Evolutionary conservation across 2,888 invertebrate species (phyloP).

Genomic region (Pandemis corylana): DNA sequence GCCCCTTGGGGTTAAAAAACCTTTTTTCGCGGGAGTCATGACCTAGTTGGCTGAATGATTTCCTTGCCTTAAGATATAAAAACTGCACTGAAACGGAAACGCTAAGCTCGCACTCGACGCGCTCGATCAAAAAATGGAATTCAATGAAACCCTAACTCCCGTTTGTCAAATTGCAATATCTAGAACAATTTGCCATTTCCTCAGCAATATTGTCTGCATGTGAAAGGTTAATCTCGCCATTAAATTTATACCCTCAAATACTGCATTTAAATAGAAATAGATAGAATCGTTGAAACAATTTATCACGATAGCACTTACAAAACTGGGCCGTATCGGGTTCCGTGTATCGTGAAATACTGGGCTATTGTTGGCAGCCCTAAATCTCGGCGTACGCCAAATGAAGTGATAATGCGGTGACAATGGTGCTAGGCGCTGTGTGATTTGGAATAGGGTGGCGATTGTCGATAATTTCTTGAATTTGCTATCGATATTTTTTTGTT

Average conservation of each 20-base stretch:
- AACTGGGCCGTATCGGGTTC: slow-evolving; percentile 60
- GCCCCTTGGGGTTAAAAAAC: too few relatives aligned
- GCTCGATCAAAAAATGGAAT: too few relatives aligned
- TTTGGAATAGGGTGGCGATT: slow-evolving; percentile 51
- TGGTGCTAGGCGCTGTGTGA: slow-evolving; percentile 57
- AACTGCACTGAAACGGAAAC: too few relatives aligned
- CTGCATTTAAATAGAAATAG: slow-evolving; percentile 46
- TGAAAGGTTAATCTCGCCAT: slow-evolving; percentile 41
- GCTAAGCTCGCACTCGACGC: too few relatives aligned
- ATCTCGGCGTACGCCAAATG: slow-evolving; percentile 61
- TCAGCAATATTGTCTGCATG: slow-evolving; percentile 26
- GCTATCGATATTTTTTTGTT: background rate
- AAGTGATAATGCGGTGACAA: slow-evolving; percentile 76
- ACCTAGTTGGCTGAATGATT: too few relatives aligned
- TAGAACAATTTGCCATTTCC: slow-evolving; percentile 33
- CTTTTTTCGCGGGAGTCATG: too few relatives aligned
- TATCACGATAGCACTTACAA: slow-evolving; percentile 57
- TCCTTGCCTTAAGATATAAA: too few relatives aligned
- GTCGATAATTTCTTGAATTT: slow-evolving; percentile 40
- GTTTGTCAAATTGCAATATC: slow-evolving; percentile 1
- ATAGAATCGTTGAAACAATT: slow-evolving; percentile 52
- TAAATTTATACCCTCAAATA: slow-evolving; percentile 39
- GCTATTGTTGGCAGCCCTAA: slow-evolving; percentile 67
- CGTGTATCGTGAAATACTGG: slow-evolving; percentile 61
- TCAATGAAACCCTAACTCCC: too few relatives aligned